Evolutionary conservation across 2,797 vertebrate genomes (phyloP).

Genomic region (Megaceryle alcyon): DNA sequence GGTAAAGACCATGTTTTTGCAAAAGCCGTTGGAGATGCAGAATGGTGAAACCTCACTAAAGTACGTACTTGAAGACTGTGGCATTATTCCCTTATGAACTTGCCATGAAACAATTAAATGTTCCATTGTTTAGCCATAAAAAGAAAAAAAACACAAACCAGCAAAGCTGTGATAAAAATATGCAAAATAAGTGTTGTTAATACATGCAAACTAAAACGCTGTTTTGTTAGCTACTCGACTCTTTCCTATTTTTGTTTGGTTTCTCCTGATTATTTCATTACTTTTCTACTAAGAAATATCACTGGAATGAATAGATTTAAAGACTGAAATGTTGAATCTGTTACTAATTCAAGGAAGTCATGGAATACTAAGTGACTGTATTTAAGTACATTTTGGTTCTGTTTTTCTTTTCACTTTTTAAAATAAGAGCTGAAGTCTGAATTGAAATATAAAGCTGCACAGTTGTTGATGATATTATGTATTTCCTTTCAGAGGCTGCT

Average conservation of each 20-base stretch:
- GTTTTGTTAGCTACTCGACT: neutral
- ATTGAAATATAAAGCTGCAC: neutral
- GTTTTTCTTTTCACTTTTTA: neutral
- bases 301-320: neutral
- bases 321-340: neutral
- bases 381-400: neutral
- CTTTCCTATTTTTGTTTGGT: neutral
- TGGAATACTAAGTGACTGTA: neutral
- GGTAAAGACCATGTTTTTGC: conserved; percentile 96
- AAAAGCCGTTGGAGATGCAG: conserved; percentile 94
- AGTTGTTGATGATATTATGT: neutral
- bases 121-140: neutral
- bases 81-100: neutral
- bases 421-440: neutral
- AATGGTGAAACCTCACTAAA: conserved; percentile 86
- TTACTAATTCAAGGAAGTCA: neutral
- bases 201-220: neutral
- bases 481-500: neutral
- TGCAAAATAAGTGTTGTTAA: neutral
- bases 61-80: neutral
- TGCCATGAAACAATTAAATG: neutral
- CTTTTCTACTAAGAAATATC: neutral
- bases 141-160: neutral
- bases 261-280: neutral
- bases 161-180: neutral